A percentile compares a stretch with the other conserved stretches of the same genome.
phyloP scores from a whole-genome alignment of 2,797 vertebrate genomes.

The Nasua narica region DNA sequence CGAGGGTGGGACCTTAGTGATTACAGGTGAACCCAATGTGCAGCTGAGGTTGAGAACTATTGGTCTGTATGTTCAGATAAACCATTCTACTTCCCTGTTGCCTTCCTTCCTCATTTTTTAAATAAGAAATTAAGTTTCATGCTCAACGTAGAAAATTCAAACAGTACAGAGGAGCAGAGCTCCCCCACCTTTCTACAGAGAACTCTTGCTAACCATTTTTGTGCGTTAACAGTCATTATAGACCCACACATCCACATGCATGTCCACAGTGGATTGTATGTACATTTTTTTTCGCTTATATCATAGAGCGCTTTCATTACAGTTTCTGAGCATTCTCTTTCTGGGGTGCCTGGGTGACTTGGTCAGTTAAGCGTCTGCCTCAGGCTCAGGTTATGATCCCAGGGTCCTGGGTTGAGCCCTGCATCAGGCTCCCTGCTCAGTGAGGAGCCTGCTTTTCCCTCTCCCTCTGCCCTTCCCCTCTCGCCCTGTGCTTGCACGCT shows the following conservation, averaged over 20 bases:
- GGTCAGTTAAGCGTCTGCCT: too few relatives aligned
- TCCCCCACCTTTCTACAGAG: not conserved
- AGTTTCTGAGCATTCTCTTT: not conserved
- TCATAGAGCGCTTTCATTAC: not conserved
- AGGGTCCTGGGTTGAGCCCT: too few relatives aligned
- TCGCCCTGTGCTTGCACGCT: rapidly evolving
- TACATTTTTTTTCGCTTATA: not conserved
- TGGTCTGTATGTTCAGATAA: not conserved
- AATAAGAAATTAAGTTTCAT: constrained; percentile 5
- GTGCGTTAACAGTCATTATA: not conserved
- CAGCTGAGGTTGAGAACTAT: not conserved
- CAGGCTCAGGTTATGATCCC: too few relatives aligned
- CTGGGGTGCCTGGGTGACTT: not conserved
- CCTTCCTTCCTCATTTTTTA: not conserved
- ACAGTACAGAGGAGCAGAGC: not conserved
- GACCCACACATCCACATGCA: not conserved
- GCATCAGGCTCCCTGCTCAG: too few relatives aligned
- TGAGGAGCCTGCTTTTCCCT: too few relatives aligned
- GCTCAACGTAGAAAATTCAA: not conserved
- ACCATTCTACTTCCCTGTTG: not conserved
- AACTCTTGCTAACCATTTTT: not conserved
- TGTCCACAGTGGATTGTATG: not conserved
- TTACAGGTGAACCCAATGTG: not conserved
- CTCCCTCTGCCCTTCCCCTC: too few relatives aligned
- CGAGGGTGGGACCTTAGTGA: not conserved